These are phyloP conservation scores for Girardinichthys multiradiatus DNA, from an alignment of 2,113 vertebrate species.

Conservation along the genomic window DNA sequence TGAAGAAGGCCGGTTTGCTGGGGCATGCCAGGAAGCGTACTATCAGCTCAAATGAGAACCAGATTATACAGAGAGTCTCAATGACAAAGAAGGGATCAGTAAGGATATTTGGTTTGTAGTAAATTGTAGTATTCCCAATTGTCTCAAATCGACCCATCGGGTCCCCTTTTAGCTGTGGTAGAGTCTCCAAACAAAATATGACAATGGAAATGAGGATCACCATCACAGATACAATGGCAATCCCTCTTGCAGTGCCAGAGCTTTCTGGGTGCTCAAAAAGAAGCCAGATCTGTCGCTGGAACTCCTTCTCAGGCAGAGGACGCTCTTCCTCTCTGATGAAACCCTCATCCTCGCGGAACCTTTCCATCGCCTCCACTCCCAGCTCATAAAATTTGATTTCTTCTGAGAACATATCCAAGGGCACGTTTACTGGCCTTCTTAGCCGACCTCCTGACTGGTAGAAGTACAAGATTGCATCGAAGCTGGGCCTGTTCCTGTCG, in stretches of 20 bases:
- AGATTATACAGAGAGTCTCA: constrained; percentile 97
- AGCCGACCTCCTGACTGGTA: constrained; percentile 96
- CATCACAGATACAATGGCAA: constrained; percentile 97
- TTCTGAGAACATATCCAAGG: constrained; percentile 99
- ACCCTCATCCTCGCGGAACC: constrained; percentile 97
- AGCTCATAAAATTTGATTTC: constrained; percentile 99
- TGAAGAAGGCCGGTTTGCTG: constrained; percentile 98
- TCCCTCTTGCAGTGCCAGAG: constrained; percentile 92
- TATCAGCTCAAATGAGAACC: constrained; percentile 98
- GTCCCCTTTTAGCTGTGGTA: constrained; percentile 92
- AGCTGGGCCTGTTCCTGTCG: constrained; percentile 84
- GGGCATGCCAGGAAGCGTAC: constrained; percentile 97
- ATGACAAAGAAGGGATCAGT: constrained; percentile 97
- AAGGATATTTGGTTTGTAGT: constrained; percentile 91
- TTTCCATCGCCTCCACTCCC: constrained; percentile 98
- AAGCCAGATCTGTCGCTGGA: constrained; percentile 97
- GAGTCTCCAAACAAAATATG: constrained; percentile 98
- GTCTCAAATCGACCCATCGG: constrained; percentile 74
- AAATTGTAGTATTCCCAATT: constrained; percentile 88
- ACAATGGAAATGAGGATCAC: constrained; percentile 99
- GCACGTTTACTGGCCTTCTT: constrained; percentile 94
- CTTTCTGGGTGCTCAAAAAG: constrained; percentile 98
- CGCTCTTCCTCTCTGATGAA: constrained; percentile 97
- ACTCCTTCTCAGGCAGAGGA: constrained; percentile 92
- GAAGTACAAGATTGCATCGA: constrained; percentile 88